phyloP scores from a whole-genome alignment of 2,797 vertebrate species.

The Melanotaenia nigrans region DNA sequence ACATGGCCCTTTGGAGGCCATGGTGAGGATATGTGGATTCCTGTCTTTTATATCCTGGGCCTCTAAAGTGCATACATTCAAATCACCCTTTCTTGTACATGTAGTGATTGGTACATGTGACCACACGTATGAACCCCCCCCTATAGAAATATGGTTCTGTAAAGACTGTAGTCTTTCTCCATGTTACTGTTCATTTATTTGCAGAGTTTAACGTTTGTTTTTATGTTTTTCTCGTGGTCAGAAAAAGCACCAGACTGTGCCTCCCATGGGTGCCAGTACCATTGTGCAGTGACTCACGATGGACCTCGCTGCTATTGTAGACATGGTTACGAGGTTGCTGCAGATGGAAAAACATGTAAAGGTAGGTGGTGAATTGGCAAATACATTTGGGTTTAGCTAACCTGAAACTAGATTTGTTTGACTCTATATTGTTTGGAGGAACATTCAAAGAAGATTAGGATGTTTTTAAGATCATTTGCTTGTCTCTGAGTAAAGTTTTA shows the following conservation, averaged over 20 bases:
- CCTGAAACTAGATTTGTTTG: conserved; percentile 18
- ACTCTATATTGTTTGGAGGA: conserved; percentile 2
- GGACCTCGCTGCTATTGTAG: conserved; percentile 93
- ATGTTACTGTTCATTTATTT: conserved; percentile 1
- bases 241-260: conserved; percentile 87
- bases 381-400: conserved; percentile 15
- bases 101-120: conserved; percentile 28
- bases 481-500: background rate
- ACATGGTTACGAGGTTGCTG: conserved; percentile 88
- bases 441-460: conserved; percentile 7
- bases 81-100: conserved; percentile 39
- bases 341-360: conserved; percentile 92
- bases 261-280: conserved; percentile 85
- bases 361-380: conserved; percentile 78
- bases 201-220: conserved; percentile 36
- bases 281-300: conserved; percentile 87
- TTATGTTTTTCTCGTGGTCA: conserved; percentile 63
- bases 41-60: conserved; percentile 68
- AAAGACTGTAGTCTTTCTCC: conserved; percentile 10
- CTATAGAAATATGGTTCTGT: conserved; percentile 21
- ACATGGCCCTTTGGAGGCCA: conserved; percentile 11
- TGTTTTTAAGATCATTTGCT: background rate
- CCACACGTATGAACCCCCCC: background rate
- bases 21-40: conserved; percentile 34
- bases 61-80: conserved; percentile 35